Conservation (phyloP, 2,113 vertebrate species). For the Chionis minor region DNA sequence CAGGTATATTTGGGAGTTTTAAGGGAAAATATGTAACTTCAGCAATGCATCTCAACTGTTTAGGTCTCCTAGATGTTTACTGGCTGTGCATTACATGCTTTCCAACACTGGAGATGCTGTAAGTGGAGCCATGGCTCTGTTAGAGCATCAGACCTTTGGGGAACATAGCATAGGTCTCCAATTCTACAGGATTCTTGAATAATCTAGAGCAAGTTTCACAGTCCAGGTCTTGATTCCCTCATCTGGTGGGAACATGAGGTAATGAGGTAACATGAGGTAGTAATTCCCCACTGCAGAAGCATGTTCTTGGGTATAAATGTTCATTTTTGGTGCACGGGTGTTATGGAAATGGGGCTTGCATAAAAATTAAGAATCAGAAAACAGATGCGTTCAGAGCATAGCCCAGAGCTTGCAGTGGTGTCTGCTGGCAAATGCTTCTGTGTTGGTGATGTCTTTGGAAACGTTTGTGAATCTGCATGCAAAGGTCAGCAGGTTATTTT, state of each 20-base stretch:
- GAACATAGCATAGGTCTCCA: not conserved
- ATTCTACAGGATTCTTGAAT: not conserved
- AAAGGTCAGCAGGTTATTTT: not conserved
- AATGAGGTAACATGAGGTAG: not conserved
- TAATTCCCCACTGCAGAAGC: not conserved
- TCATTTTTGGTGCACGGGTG: not conserved
- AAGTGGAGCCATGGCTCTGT: not conserved
- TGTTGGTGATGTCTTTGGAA: not conserved
- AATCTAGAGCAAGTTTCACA: not conserved
- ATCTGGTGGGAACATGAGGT: not conserved
- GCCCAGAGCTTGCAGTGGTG: not conserved
- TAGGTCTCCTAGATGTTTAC: not conserved
- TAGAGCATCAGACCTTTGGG: not conserved
- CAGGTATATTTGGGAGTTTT: not conserved
- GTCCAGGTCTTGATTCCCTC: not conserved
- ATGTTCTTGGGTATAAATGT: not conserved
- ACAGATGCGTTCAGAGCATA: not conserved
- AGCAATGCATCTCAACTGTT: not conserved
- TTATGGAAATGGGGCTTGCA: rapidly evolving
- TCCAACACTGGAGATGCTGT: not conserved
- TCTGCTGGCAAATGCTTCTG: not conserved
- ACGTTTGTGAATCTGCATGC: not conserved
- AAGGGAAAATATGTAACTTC: not conserved
- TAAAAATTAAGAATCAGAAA: not conserved
- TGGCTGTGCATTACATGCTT: not conserved